Evolutionary conservation across 1,140 invertebrate species (phyloP).

Genomic region (Bicyclus anynana): DNA sequence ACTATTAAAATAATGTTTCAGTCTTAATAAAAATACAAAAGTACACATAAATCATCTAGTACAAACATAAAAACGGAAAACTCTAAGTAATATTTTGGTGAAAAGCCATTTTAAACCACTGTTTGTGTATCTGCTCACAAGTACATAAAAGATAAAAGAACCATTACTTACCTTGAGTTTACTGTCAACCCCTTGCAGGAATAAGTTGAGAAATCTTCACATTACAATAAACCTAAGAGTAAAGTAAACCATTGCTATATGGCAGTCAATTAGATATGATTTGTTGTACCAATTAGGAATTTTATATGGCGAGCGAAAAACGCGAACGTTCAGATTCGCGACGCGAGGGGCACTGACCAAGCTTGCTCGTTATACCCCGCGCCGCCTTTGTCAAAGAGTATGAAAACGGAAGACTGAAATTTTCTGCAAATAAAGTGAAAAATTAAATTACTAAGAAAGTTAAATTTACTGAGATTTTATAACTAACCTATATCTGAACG

Average conservation of each 20-base stretch:
- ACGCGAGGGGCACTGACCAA: conserved; percentile 67
- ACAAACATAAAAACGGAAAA: neutral
- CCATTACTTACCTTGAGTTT: conserved; percentile 1
- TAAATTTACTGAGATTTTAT: too few relatives aligned
- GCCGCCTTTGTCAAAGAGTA: conserved; percentile 47
- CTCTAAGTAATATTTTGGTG: neutral
- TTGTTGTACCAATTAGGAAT: neutral
- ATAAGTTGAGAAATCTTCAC: neutral
- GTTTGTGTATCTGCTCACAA: neutral
- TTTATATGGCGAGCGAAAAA: conserved; percentile 7
- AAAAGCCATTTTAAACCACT: neutral
- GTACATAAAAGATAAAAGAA: neutral
- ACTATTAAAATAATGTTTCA: too few relatives aligned
- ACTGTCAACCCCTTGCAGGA: neutral
- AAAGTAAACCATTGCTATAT: neutral
- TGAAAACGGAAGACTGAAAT: conserved; percentile 42
- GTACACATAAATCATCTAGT: neutral
- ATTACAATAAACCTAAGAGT: neutral
- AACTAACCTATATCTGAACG: too few relatives aligned
- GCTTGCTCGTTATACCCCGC: conserved; percentile 36
- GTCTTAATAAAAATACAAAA: too few relatives aligned
- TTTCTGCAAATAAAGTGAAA: neutral
- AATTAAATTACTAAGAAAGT: too few relatives aligned
- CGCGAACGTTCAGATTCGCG: conserved; percentile 34
- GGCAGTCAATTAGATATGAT: neutral